phyloP scores from a whole-genome alignment of 64 coral and sea anemone genomes.

The Acropora tenuis region DNA sequence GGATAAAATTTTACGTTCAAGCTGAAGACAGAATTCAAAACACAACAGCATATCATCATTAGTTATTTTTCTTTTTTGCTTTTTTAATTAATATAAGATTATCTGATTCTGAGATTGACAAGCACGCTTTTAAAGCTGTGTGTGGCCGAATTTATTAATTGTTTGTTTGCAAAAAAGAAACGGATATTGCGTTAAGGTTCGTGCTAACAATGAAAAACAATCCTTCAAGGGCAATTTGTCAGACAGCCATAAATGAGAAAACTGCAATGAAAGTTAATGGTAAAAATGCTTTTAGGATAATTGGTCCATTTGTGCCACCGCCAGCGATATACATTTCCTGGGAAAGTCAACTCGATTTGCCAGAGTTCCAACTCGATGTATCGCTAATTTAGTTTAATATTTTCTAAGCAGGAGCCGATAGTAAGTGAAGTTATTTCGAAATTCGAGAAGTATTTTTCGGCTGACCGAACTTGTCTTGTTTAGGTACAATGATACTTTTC shows the following conservation, averaged over 20 bases:
- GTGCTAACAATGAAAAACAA: no score
- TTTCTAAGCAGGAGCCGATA: no score
- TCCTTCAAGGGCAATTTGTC: no score
- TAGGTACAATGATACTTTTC: no score
- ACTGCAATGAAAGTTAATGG: neutral
- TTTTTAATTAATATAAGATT: neutral
- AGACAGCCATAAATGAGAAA: neutral
- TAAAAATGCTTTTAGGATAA: neutral
- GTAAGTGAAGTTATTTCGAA: no score
- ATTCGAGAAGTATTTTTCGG: no score
- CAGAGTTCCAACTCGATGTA: no score
- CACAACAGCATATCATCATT: neutral
- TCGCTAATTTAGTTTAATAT: no score
- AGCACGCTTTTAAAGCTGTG: slow-evolving; percentile 4
- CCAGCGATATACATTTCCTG: no score
- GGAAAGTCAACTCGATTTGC: no score
- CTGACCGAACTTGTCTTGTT: no score
- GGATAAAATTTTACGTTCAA: no score
- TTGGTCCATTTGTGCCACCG: neutral
- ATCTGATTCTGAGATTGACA: neutral
- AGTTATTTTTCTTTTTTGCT: neutral
- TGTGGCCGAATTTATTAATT: slow-evolving; percentile 10
- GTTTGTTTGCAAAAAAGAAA: neutral
- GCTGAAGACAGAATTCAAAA: neutral
- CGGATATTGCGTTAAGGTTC: neutral